These are phyloP conservation scores for Emberiza fucata DNA, from an alignment of 2,113 vertebrate genomes.

Conservation along the genomic window DNA sequence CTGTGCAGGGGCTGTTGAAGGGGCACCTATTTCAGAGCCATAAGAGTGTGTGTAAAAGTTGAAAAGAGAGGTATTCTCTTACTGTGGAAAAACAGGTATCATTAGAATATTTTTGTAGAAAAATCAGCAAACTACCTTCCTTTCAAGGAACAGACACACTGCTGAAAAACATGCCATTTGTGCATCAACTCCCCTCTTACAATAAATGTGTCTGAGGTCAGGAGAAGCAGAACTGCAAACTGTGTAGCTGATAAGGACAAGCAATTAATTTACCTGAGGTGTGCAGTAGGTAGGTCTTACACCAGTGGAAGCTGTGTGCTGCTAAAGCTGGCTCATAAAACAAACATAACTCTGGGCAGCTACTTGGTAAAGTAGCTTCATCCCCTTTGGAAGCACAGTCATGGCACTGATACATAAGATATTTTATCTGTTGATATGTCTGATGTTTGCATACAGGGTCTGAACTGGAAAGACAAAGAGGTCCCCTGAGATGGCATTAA, in stretches of 20 bases:
- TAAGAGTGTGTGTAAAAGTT: background rate
- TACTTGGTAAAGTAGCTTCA: background rate
- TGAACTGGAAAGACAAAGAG: background rate
- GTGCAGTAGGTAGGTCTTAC: background rate
- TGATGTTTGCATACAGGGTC: background rate
- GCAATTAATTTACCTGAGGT: background rate
- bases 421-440: background rate
- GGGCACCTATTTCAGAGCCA: background rate
- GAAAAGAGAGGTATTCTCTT: background rate
- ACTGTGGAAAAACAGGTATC: background rate
- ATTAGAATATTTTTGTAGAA: background rate
- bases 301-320: background rate
- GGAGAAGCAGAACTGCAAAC: background rate
- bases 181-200: background rate
- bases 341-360: background rate
- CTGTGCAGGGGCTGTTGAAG: background rate
- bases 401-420: rapidly evolving
- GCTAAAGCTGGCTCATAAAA: background rate
- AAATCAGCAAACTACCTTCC: background rate
- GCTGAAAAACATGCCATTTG: background rate
- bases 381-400: background rate
- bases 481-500: background rate
- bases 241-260: background rate
- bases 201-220: background rate
- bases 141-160: background rate